Evolutionary conservation across 2,797 vertebrate genomes (phyloP).

Genomic region (Rhadinocentrus ornatus): DNA sequence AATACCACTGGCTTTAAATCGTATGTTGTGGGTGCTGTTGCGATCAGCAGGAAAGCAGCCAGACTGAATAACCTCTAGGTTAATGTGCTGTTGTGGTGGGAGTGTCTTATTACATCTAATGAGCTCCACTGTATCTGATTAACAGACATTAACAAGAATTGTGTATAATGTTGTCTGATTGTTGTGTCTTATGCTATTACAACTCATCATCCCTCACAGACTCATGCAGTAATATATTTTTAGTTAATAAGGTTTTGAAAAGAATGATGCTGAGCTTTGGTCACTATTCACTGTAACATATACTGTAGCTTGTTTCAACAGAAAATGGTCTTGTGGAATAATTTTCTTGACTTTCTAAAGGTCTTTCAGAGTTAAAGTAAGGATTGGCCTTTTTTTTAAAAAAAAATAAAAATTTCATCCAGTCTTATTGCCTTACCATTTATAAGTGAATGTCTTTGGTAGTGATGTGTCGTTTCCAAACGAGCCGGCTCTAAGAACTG

Average conservation of each 20-base stretch:
- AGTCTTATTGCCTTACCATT: background rate
- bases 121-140: constrained; percentile 70
- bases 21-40: constrained; percentile 18
- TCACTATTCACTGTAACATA: constrained; percentile 15
- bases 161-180: constrained; percentile 70
- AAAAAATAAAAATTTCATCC: background rate
- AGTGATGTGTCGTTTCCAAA: no score
- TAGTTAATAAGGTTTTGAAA: constrained; percentile 57
- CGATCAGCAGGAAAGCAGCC: constrained; percentile 48
- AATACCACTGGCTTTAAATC: constrained; percentile 15
- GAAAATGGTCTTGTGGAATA: no score
- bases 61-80: constrained; percentile 65
- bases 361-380: no score
- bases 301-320: background rate
- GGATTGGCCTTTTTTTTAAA: no score
- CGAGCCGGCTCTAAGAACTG: no score
- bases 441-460: no score
- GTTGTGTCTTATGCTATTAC: constrained; percentile 55
- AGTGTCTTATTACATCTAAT: constrained; percentile 72
- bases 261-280: constrained; percentile 38
- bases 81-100: constrained; percentile 64
- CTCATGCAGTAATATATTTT: constrained; percentile 48
- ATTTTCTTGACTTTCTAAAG: no score
- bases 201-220: constrained; percentile 54
- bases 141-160: constrained; percentile 72